Evolutionary conservation across 2,113 vertebrate genomes (phyloP).

Genomic region (Mormyrus lacerda): DNA sequence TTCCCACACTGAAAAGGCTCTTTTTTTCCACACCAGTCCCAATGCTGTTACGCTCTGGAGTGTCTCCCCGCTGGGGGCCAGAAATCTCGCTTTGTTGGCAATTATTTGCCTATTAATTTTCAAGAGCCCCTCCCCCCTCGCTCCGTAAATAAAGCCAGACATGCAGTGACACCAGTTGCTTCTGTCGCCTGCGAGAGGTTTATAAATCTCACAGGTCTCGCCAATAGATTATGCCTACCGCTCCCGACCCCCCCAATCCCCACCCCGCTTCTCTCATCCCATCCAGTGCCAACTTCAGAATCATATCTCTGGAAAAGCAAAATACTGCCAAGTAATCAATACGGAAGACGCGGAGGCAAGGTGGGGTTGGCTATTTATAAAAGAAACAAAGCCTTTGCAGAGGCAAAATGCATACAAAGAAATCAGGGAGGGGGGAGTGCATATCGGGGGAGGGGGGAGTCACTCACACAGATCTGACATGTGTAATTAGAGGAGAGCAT

Average conservation of each 20-base stretch:
- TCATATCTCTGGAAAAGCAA: slow-evolving; percentile 29
- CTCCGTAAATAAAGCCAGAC: slow-evolving; percentile 56
- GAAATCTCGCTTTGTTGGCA: slow-evolving; percentile 45
- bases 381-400: neutral
- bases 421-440: neutral
- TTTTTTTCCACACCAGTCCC: slow-evolving; percentile 26
- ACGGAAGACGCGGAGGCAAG: neutral
- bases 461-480: neutral
- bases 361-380: neutral
- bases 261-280: slow-evolving; percentile 11
- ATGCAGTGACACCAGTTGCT: slow-evolving; percentile 54
- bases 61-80: slow-evolving; percentile 35
- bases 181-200: slow-evolving; percentile 48
- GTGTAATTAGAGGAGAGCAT: neutral
- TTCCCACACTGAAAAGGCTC: neutral
- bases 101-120: slow-evolving; percentile 63
- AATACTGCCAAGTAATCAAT: slow-evolving; percentile 50
- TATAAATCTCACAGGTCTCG: slow-evolving; percentile 54
- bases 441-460: neutral
- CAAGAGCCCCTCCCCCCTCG: slow-evolving; percentile 35
- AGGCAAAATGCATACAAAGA: neutral
- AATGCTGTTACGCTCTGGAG: slow-evolving; percentile 37
- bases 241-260: neutral
- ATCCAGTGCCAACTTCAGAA: slow-evolving; percentile 36
- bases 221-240: slow-evolving; percentile 46